phyloP scores from a whole-genome alignment of 2,888 invertebrate species.

The Tromatobia lineatoria region DNA sequence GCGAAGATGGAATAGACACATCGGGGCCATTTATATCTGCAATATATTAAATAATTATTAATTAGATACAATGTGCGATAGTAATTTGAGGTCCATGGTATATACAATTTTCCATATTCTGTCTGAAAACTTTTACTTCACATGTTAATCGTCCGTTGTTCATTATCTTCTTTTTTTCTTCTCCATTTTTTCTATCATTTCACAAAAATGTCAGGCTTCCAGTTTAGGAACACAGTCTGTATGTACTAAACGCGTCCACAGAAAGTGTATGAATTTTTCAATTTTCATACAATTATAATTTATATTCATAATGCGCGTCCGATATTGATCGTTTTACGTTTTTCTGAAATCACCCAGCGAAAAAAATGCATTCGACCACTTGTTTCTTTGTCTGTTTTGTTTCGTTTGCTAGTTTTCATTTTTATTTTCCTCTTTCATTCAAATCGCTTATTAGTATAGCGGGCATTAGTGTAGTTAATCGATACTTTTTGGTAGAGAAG shows the following conservation, averaged over 20 bases:
- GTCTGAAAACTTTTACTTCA: constrained; percentile 41
- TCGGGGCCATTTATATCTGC: constrained; percentile 77
- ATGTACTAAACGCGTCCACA: constrained; percentile 33
- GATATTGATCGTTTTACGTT: constrained; percentile 12
- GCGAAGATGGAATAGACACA: constrained; percentile 31
- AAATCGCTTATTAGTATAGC: constrained; percentile 25
- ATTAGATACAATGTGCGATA: constrained; percentile 82
- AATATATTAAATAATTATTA: constrained; percentile 84
- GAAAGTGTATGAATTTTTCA: constrained; percentile 50
- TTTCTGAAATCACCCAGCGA: constrained; percentile 7
- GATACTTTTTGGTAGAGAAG: constrained; percentile 68
- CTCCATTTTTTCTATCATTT: constrained; percentile 26
- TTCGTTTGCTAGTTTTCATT: background rate
- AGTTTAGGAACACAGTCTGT: constrained; percentile 48
- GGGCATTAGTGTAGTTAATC: constrained; percentile 53
- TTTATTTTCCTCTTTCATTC: constrained; percentile 8
- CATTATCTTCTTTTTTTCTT: constrained; percentile 6
- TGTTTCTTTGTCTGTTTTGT: constrained; percentile 3
- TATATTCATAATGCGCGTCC: constrained; percentile 1
- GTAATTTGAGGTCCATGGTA: constrained; percentile 80
- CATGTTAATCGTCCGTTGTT: constrained; percentile 29
- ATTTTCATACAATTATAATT: constrained; percentile 1
- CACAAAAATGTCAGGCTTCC: constrained; percentile 49
- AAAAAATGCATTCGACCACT: constrained; percentile 33
- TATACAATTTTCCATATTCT: constrained; percentile 78